These are phyloP conservation scores for Merluccius polli DNA, from an alignment of 2,797 vertebrate species.

Conservation along the genomic window DNA sequence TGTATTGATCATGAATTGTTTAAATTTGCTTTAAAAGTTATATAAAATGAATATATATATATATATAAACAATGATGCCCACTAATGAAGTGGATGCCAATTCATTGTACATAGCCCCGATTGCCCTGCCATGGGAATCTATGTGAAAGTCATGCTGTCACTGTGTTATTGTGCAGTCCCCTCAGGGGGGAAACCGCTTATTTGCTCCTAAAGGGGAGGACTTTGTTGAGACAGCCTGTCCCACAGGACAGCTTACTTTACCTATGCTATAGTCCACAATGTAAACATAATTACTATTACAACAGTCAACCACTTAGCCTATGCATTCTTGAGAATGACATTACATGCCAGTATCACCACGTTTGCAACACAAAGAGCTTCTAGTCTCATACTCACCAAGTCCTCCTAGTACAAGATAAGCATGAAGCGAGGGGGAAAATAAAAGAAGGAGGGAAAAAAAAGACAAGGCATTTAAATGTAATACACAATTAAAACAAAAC, in stretches of 20 bases:
- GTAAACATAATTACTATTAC: background rate
- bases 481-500: slow-evolving; percentile 22
- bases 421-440: slow-evolving; percentile 49
- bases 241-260: background rate
- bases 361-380: slow-evolving; percentile 12
- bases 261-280: background rate
- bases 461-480: background rate
- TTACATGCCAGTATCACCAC: slow-evolving; percentile 5
- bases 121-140: too few relatives aligned
- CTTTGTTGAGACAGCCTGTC: background rate
- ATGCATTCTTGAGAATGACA: background rate
- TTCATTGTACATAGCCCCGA: too few relatives aligned
- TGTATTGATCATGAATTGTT: background rate
- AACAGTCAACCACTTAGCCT: background rate
- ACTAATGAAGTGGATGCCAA: too few relatives aligned
- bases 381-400: slow-evolving; percentile 66
- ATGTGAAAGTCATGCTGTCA: background rate
- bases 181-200: background rate
- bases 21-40: background rate
- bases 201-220: background rate
- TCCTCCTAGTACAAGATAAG: slow-evolving; percentile 69
- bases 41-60: background rate
- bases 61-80: background rate
- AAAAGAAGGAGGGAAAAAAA: slow-evolving; percentile 44
- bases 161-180: background rate